These are phyloP conservation scores for Xerus rutilus DNA, from an alignment of 2,797 vertebrate genomes.

Conservation along the genomic window DNA sequence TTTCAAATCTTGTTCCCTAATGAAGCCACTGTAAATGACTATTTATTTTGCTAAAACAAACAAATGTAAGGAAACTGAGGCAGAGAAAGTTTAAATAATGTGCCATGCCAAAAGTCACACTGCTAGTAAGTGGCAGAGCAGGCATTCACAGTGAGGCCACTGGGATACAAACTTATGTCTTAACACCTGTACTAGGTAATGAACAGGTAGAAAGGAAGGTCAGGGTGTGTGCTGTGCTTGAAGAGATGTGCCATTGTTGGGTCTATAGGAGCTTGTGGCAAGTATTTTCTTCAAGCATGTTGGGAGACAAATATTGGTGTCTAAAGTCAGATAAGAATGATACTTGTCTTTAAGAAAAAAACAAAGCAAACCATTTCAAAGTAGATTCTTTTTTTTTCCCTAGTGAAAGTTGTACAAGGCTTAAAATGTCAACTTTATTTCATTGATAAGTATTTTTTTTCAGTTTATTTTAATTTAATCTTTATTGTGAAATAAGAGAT, in stretches of 20 bases:
- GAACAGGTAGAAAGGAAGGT: not conserved
- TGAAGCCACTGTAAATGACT: not conserved
- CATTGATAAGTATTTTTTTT: no score
- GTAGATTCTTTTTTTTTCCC: not conserved
- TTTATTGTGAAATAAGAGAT: not conserved
- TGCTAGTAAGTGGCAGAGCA: not conserved
- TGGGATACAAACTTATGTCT: not conserved
- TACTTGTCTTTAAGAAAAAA: not conserved
- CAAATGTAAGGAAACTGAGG: not conserved
- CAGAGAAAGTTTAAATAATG: not conserved
- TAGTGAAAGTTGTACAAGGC: no score
- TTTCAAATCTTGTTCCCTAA: not conserved
- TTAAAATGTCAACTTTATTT: no score
- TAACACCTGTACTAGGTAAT: not conserved
- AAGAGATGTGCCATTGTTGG: no score
- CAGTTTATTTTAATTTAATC: not conserved
- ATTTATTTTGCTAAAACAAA: constrained; percentile 37
- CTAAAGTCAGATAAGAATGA: not conserved
- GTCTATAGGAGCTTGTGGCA: not conserved
- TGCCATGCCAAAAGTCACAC: not conserved
- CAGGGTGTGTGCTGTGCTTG: not conserved
- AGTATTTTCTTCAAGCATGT: not conserved
- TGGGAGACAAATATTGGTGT: constrained; percentile 10
- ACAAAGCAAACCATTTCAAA: not conserved
- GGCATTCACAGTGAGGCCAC: not conserved